Base-by-base conservation (phyloP, 2,113 vertebrate genomes). In the Callipepla californica region DNA sequence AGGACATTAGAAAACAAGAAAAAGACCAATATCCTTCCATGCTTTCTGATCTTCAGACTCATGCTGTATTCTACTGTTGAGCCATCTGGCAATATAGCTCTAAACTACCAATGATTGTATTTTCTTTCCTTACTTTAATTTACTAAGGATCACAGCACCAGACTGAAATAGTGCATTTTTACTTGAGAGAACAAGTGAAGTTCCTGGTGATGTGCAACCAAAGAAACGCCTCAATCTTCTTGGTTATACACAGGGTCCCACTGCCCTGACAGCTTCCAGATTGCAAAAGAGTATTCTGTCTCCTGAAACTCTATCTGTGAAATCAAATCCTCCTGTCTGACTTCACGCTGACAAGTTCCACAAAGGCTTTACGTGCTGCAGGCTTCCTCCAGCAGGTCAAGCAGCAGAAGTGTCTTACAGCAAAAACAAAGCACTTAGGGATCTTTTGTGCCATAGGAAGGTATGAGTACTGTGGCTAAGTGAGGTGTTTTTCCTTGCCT, bases 141-240 rank as follows among this genome's bases (percentile, higher is more conserved):
- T 94, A 92, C 92, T 95, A 9, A 77, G 51, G 61, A 76, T 85
- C 53, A 74, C 89, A 95, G 94, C 85, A 95, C 80, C 89, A 68
- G 83, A 87, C 78, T 92, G 62, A 89, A 80, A 82, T 23, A 91
- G 86, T 81, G 70, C 84, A 87, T 90, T 96, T 95, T 81, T 30
- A 82, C 42, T 53, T 0, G 2, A 45, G 22, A 92, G 78, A 94
- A 50, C 57, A 85, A 73, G 76, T 22, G 48, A 85, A 88, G 23
- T 34, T 85, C 74, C 53, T 50, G 38, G 57, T 68, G 51, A 66
- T 67, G 36, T 51, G 57, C 59, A 80, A 85, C 44, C 59, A 76
- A 77, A 80, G 78, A 96, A 94, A 93, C 63, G 55, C 79, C 50
- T 59, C 51, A 45, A 8, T 32, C 65, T 22, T 70, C 67, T 28